Percentiles rank a stretch among this genome's conserved stretches.
Conservation (phyloP, 2,113 vertebrate genomes). For the Eretmochelys imbricata region DNA sequence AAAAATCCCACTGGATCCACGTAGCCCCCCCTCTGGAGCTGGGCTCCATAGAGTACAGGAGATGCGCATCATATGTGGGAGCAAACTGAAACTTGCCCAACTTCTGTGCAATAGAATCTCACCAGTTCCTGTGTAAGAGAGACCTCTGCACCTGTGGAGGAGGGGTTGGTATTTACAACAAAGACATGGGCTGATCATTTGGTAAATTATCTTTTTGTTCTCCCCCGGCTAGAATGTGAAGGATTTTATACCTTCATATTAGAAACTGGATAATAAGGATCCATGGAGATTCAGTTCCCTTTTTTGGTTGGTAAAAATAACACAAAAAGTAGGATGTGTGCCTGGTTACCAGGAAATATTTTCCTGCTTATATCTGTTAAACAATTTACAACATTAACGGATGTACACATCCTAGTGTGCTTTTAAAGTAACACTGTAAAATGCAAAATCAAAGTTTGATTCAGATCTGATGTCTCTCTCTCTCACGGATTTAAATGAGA, state of each 20-base stretch:
- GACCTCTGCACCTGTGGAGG: background rate
- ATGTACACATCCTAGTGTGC: background rate
- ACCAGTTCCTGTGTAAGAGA: background rate
- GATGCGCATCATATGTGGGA: background rate
- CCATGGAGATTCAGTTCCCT: background rate
- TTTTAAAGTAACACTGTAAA: background rate
- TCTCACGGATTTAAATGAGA: background rate
- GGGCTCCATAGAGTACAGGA: background rate
- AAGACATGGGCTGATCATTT: background rate
- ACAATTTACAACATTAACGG: background rate
- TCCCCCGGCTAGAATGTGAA: background rate
- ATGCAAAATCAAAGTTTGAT: background rate
- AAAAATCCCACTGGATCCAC: background rate
- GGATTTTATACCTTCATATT: background rate
- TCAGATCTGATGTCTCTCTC: background rate
- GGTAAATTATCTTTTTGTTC: background rate
- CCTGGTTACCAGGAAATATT: background rate
- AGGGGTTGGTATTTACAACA: background rate
- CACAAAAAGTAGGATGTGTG: background rate
- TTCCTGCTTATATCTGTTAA: background rate
- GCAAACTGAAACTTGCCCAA: background rate
- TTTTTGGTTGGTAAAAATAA: background rate
- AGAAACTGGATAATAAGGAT: background rate
- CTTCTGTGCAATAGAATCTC: background rate
- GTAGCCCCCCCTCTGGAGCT: accelerated